These are phyloP conservation scores for Loriculus beryllinus DNA, from an alignment of 2,797 vertebrate genomes.

Conservation along the genomic window DNA sequence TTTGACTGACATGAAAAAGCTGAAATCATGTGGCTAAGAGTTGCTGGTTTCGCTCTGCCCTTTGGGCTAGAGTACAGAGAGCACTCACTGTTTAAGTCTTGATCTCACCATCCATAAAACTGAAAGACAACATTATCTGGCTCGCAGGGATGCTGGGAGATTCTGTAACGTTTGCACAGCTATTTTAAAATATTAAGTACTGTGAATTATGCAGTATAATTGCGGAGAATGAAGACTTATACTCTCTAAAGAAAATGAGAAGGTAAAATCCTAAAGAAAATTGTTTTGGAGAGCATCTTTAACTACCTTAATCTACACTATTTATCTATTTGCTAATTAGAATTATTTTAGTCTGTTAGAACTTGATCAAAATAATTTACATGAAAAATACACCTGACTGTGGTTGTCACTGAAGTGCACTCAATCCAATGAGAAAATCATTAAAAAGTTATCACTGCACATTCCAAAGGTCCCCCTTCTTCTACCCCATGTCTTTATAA, in stretches of 20 bases:
- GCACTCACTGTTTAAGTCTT: background rate
- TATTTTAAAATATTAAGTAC: slow-evolving; percentile 35
- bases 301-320: slow-evolving; percentile 35
- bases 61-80: background rate
- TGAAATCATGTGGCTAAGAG: background rate
- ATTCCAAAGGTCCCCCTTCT: background rate
- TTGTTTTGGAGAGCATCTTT: background rate
- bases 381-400: slow-evolving; percentile 40
- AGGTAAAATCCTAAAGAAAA: slow-evolving; percentile 12
- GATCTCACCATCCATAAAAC: slow-evolving; percentile 1
- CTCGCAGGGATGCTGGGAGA: background rate
- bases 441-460: slow-evolving; percentile 16
- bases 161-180: slow-evolving; percentile 38
- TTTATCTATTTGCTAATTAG: slow-evolving; percentile 59
- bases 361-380: slow-evolving; percentile 24
- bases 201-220: slow-evolving; percentile 38
- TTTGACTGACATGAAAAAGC: background rate
- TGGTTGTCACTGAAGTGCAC: slow-evolving; percentile 17
- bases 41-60: background rate
- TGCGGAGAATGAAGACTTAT: slow-evolving; percentile 20
- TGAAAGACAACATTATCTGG: slow-evolving; percentile 29
- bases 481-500: background rate
- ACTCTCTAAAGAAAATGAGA: slow-evolving; percentile 19
- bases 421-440: background rate
- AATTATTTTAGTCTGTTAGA: slow-evolving; percentile 31